Evolutionary conservation across 2,113 vertebrate genomes (phyloP).

Genomic region (Gallinago undulata): DNA sequence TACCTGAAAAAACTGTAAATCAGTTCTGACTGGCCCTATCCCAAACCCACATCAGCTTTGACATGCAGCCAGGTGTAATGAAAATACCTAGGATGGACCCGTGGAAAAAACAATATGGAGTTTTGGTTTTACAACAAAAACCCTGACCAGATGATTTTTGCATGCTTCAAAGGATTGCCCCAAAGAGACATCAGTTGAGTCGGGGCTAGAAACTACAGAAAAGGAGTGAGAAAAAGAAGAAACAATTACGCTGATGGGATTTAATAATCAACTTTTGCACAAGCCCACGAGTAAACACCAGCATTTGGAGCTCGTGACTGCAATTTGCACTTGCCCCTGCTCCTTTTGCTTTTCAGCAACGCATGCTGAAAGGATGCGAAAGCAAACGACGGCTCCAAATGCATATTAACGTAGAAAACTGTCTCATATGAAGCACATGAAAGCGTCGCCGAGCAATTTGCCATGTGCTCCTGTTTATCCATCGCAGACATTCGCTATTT

Average conservation of each 20-base stretch:
- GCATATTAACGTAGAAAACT: not conserved
- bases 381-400: not conserved
- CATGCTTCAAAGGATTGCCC: not conserved
- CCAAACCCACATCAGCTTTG: conserved; percentile 34
- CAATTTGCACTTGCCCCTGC: not conserved
- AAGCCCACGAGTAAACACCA: not conserved
- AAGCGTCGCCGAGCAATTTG: not conserved
- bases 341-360: not conserved
- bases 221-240: not conserved
- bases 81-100: conserved; percentile 21
- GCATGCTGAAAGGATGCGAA: not conserved
- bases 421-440: not conserved
- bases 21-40: conserved; percentile 45
- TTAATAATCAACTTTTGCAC: not conserved
- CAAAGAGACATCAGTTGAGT: not conserved
- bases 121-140: conserved; percentile 29
- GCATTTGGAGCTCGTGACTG: not conserved
- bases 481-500: not conserved
- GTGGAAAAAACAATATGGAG: not conserved
- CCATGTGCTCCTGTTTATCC: not conserved
- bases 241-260: not conserved
- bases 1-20: conserved; percentile 48
- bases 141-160: conserved; percentile 39
- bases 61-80: conserved; percentile 54
- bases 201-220: not conserved